phyloP scores from a whole-genome alignment of 2,113 vertebrate genomes.

The Antechinus stuartii region DNA sequence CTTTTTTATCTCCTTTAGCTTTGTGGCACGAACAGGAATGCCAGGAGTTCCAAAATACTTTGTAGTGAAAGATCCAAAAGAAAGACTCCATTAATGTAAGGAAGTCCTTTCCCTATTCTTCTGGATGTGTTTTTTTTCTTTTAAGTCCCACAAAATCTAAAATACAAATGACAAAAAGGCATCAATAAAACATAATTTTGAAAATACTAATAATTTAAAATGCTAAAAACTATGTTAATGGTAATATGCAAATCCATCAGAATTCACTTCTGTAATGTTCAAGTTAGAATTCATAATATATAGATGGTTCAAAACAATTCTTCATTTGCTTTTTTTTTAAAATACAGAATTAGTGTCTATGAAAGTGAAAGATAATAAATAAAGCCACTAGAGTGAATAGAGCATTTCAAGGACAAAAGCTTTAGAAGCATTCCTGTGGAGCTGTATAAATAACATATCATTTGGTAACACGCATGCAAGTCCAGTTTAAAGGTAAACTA shows the following conservation, averaged over 20 bases:
- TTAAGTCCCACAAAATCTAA: neutral
- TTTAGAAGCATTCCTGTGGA: neutral
- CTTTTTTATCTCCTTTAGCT: neutral
- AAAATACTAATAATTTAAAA: neutral
- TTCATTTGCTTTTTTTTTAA: conserved; percentile 8
- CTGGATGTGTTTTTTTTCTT: neutral
- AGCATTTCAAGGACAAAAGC: neutral
- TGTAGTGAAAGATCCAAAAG: neutral
- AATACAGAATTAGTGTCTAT: neutral
- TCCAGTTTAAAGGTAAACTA: neutral
- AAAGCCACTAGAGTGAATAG: neutral
- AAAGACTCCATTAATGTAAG: neutral
- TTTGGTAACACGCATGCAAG: neutral
- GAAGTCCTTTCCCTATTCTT: neutral
- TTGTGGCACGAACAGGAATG: neutral
- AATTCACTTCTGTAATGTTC: neutral
- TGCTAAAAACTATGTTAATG: neutral
- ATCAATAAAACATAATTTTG: neutral
- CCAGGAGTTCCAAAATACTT: neutral
- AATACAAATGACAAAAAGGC: neutral
- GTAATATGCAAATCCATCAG: neutral
- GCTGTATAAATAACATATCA: neutral
- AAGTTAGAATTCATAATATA: neutral
- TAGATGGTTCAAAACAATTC: neutral
- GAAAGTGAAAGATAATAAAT: neutral